A percentile compares a stretch with the other conserved stretches of the same genome.
These are phyloP conservation scores for Aradophagus sp. DNA, from an alignment of 1,140 invertebrate genomes.

Conservation along the genomic window DNA sequence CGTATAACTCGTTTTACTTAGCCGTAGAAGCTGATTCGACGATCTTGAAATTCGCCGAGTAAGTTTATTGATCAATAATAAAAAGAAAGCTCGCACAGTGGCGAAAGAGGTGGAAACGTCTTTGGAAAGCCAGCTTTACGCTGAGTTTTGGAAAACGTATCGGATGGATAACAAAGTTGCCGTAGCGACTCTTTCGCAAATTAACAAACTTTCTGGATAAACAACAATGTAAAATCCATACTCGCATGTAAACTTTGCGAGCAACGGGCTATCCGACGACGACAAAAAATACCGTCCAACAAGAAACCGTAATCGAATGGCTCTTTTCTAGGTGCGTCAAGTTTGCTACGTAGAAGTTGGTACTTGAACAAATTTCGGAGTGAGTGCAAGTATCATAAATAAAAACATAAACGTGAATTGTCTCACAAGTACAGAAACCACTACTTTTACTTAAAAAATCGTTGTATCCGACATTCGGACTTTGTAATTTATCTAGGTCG, in stretches of 20 bases:
- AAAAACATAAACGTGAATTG: too few relatives aligned
- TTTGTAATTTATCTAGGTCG: too few relatives aligned
- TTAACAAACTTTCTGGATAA: slow-evolving; percentile 39
- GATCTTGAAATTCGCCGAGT: slow-evolving; percentile 37
- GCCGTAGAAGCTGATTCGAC: slow-evolving; percentile 40
- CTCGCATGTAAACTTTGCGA: slow-evolving; percentile 7
- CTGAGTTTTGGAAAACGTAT: slow-evolving; percentile 27
- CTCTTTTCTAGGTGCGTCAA: too few relatives aligned
- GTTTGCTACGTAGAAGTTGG: too few relatives aligned
- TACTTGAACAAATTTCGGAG: too few relatives aligned
- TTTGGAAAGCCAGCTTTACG: slow-evolving; percentile 23
- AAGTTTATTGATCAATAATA: slow-evolving; percentile 52
- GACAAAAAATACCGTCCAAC: too few relatives aligned
- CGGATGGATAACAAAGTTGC: slow-evolving; percentile 40
- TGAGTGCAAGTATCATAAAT: too few relatives aligned
- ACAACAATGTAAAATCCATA: slow-evolving; percentile 28
- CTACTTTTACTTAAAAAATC: too few relatives aligned
- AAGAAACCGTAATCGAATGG: too few relatives aligned
- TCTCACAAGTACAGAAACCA: too few relatives aligned
- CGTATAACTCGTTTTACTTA: slow-evolving; percentile 35
- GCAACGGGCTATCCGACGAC: slow-evolving; percentile 1
- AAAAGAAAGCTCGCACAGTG: slow-evolving; percentile 17
- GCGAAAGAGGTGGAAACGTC: slow-evolving; percentile 31
- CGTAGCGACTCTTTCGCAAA: slow-evolving; percentile 20
- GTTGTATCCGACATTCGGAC: too few relatives aligned